Evolutionary conservation across 2,113 vertebrate species (phyloP).

Genomic region (Ariopsis seemanni): DNA sequence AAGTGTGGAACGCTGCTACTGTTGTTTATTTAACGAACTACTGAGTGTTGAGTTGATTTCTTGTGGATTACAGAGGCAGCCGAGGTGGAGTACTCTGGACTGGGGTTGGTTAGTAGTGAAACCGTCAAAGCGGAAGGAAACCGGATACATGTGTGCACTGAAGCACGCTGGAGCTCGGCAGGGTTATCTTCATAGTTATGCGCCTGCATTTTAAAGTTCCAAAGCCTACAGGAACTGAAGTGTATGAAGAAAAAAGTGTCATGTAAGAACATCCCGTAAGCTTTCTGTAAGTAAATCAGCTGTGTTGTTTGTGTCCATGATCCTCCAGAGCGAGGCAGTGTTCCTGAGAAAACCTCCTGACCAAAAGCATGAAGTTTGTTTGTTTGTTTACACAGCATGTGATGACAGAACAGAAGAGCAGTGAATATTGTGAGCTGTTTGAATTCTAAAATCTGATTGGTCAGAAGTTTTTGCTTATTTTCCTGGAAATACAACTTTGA

Average conservation of each 20-base stretch:
- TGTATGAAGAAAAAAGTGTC: neutral
- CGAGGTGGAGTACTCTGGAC: neutral
- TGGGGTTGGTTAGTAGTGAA: slow-evolving; percentile 16
- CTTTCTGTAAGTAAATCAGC: neutral
- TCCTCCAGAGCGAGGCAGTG: too few species aligned
- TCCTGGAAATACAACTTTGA: neutral
- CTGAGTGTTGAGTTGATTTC: neutral
- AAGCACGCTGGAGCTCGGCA: neutral
- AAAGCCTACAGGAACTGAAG: too few species aligned
- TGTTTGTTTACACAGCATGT: neutral
- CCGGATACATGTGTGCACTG: neutral
- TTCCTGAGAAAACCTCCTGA: neutral
- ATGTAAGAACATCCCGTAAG: neutral
- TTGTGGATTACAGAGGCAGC: too few species aligned
- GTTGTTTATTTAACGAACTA: neutral
- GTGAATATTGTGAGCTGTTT: neutral
- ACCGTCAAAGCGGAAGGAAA: slow-evolving; percentile 14
- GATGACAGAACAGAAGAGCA: neutral
- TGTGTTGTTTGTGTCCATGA: neutral
- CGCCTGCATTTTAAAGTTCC: neutral
- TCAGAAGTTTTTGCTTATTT: neutral
- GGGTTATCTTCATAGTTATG: too few species aligned
- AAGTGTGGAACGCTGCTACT: neutral
- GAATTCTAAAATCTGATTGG: neutral
- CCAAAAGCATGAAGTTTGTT: neutral